Evolutionary conservation across 2,888 invertebrate genomes (phyloP).

Genomic region (Isotomurus palustris): DNA sequence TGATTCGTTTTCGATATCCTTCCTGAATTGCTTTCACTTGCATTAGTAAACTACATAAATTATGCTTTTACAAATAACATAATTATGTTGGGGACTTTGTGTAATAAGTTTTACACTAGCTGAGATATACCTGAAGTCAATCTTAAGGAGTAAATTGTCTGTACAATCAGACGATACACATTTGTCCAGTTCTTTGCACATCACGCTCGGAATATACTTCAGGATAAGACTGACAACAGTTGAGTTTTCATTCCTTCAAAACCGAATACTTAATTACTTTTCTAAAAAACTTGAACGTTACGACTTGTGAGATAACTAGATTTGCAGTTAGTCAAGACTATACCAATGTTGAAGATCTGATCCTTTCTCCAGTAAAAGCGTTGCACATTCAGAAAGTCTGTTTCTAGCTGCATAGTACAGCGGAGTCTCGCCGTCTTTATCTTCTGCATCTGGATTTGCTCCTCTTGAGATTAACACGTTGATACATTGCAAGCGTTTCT

Average conservation of each 20-base stretch:
- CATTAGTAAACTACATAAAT: constrained; percentile 10
- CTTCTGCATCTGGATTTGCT: constrained; percentile 16
- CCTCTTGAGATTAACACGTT: constrained; percentile 16
- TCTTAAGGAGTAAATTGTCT: constrained; percentile 8
- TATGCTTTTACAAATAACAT: background rate
- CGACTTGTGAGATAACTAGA: background rate
- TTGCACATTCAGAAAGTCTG: constrained; percentile 10
- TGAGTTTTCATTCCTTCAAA: constrained; percentile 12
- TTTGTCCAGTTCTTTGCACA: constrained; percentile 25
- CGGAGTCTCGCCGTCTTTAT: constrained; percentile 20
- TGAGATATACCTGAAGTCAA: constrained; percentile 27
- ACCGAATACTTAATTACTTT: background rate
- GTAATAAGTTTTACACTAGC: background rate
- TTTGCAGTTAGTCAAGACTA: background rate
- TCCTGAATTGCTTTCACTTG: constrained; percentile 17
- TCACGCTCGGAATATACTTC: constrained; percentile 22
- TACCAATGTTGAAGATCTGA: constrained; percentile 27
- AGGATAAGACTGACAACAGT: constrained; percentile 17
- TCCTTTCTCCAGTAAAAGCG: constrained; percentile 16
- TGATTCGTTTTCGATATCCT: constrained; percentile 9
- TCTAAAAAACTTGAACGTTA: background rate
- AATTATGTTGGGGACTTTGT: background rate
- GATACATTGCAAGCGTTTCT: constrained; percentile 9
- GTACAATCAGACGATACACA: constrained; percentile 12
- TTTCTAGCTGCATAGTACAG: constrained; percentile 23